Conservation (phyloP, 2,113 vertebrate species). For the Tragelaphus buxtoni region DNA sequence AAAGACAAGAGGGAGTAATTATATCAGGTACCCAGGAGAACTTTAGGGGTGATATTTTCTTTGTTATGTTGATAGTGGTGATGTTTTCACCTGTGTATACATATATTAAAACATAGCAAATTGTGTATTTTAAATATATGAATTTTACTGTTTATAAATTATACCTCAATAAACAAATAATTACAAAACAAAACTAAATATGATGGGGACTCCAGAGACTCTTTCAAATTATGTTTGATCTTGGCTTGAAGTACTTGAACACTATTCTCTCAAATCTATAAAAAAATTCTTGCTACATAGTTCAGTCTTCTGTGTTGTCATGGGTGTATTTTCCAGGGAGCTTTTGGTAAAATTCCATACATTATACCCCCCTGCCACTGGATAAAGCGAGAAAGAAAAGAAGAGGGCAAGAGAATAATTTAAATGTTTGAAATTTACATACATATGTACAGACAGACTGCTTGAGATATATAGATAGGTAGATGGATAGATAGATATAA, state of each 20-base stretch:
- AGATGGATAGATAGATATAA: not conserved
- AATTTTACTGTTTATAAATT: not conserved
- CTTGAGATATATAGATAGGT: not conserved
- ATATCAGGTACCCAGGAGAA: not conserved
- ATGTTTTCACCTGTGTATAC: not conserved
- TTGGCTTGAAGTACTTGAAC: not conserved
- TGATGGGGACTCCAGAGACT: not conserved
- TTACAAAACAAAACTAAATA: not conserved
- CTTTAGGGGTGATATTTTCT: not conserved
- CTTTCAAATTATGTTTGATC: not conserved
- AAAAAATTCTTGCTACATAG: not conserved
- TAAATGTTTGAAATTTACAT: not conserved
- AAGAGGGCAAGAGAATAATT: not conserved
- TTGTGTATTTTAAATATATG: not conserved
- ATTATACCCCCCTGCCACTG: rapidly evolving
- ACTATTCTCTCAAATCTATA: not conserved
- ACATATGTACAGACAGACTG: not conserved
- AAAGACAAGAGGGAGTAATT: not conserved
- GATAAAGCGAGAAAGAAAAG: not conserved
- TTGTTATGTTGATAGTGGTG: not conserved
- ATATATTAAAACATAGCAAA: not conserved
- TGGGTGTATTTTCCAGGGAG: not conserved
- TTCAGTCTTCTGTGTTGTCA: not conserved
- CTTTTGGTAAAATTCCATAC: not conserved
- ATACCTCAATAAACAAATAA: not conserved